Conservation (phyloP, 2,797 vertebrate genomes). For the Fringilla coelebs region DNA sequence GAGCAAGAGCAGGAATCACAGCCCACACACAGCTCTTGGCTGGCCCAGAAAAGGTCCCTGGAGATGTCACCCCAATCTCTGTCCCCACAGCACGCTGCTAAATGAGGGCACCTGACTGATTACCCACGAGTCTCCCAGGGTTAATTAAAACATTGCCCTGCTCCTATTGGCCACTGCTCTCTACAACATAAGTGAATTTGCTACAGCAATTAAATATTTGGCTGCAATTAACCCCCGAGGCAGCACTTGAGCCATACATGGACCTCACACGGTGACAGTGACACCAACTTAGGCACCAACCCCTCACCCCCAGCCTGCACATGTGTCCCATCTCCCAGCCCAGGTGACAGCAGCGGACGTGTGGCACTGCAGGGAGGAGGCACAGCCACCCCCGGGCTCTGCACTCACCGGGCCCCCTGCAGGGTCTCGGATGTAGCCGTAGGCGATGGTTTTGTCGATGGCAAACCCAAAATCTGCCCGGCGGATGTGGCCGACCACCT, state of each 20-base stretch:
- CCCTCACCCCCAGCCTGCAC: not conserved
- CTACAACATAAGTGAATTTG: not conserved
- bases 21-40: not conserved
- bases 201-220: not conserved
- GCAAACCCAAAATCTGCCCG: slow-evolving; percentile 88
- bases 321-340: not conserved
- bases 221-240: not conserved
- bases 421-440: slow-evolving; percentile 89
- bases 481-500: slow-evolving; percentile 87
- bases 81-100: not conserved
- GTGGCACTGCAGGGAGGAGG: rapidly evolving
- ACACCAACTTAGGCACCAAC: not conserved
- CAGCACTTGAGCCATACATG: not conserved
- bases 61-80: not conserved
- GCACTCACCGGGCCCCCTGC: slow-evolving; percentile 83
- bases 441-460: slow-evolving; percentile 88
- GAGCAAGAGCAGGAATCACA: not conserved
- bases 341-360: rapidly evolving
- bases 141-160: slow-evolving; percentile 1
- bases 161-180: not conserved
- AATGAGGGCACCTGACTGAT: slow-evolving; percentile 5
- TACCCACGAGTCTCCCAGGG: not conserved
- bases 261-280: not conserved
- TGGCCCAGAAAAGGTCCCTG: not conserved
- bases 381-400: rapidly evolving